Evolutionary conservation across 2,888 invertebrate species (phyloP).

Genomic region (Micoletzkya japonica): DNA sequence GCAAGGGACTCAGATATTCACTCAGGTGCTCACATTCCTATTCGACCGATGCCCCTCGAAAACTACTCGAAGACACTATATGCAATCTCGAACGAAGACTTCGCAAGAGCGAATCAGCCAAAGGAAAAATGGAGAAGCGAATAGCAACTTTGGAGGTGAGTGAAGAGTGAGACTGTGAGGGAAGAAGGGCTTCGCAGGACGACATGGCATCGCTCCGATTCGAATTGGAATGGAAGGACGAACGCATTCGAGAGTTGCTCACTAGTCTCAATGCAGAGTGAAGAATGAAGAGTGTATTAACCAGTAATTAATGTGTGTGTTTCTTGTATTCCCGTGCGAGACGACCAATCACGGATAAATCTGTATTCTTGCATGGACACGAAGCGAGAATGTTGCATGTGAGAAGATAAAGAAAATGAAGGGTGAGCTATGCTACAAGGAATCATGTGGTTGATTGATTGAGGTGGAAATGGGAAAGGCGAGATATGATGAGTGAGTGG

Average conservation of each 20-base stretch:
- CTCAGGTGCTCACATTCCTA: neutral
- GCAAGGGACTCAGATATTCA: no score
- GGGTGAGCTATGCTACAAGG: neutral
- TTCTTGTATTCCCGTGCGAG: neutral
- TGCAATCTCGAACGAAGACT: constrained; percentile 4
- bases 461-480: constrained; percentile 23
- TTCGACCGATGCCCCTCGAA: neutral
- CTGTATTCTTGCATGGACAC: constrained; percentile 26
- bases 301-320: neutral
- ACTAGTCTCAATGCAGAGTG: neutral
- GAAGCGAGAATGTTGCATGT: constrained; percentile 14
- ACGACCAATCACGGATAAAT: constrained; percentile 16
- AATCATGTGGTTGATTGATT: constrained; percentile 17
- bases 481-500: neutral
- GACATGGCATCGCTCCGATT: constrained; percentile 46
- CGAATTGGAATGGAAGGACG: constrained; percentile 55
- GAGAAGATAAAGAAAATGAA: constrained; percentile 27
- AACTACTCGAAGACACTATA: constrained; percentile 19
- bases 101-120: constrained; percentile 11
- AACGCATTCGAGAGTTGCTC: constrained; percentile 43
- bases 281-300: neutral
- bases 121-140: neutral
- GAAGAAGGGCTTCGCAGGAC: no score
- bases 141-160: constrained; percentile 17
- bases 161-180: no score